These are phyloP conservation scores for Phrixothrix hirtus DNA, from an alignment of 2,888 invertebrate species.

Conservation along the genomic window DNA sequence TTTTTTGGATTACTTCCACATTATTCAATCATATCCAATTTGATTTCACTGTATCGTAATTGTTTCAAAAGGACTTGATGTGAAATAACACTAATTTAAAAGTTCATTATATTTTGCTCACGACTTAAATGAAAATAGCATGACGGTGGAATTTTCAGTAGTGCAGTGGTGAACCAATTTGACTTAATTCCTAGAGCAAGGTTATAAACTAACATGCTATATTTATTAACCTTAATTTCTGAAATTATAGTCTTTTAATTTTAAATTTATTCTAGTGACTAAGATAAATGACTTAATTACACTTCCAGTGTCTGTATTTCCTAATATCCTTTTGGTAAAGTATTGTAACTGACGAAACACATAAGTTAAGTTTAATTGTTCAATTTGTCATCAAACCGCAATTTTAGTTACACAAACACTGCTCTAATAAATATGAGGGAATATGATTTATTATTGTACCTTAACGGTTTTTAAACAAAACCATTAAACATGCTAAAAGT, in stretches of 20 bases:
- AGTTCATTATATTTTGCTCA: slow-evolving; percentile 12
- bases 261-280: slow-evolving; percentile 8
- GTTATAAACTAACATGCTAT: slow-evolving; percentile 7
- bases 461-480: too few relatives aligned
- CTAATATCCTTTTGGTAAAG: not conserved
- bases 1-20: too few relatives aligned
- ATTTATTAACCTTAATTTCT: slow-evolving; percentile 18
- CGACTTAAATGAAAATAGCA: slow-evolving; percentile 2
- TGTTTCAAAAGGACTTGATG: not conserved
- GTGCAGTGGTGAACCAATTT: slow-evolving; percentile 1
- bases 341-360: slow-evolving; percentile 9
- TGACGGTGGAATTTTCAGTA: slow-evolving; percentile 2
- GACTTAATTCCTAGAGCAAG: slow-evolving; percentile 9
- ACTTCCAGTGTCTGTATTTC: slow-evolving; percentile 2
- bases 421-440: too few relatives aligned
- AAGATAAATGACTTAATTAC: slow-evolving; percentile 13
- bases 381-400: not conserved
- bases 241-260: slow-evolving; percentile 11
- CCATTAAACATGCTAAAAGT: too few relatives aligned
- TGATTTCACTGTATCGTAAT: not conserved
- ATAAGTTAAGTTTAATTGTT: not conserved
- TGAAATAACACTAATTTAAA: slow-evolving; percentile 5
- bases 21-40: too few relatives aligned
- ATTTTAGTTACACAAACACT: too few relatives aligned
- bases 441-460: too few relatives aligned